Conservation (phyloP, 2,113 vertebrate genomes). For the Callorhinus ursinus region DNA sequence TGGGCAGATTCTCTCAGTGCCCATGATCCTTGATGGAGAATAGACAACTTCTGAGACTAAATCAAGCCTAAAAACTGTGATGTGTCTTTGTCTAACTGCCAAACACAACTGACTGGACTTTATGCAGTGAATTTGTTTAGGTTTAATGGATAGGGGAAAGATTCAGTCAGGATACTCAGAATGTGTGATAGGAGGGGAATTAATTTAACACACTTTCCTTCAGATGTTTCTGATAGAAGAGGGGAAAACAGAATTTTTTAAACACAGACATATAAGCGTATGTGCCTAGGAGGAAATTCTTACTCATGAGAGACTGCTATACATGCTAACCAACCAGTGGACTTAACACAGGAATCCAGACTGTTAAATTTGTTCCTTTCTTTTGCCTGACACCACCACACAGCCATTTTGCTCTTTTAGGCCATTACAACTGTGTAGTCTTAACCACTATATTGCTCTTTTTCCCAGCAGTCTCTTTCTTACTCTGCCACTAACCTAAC, state of each 20-base stretch:
- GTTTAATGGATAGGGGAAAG: background rate
- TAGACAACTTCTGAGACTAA: conserved; percentile 9
- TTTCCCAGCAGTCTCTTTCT: background rate
- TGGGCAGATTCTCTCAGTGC: background rate
- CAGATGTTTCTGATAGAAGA: conserved; percentile 8
- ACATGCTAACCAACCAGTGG: background rate
- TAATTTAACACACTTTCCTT: background rate
- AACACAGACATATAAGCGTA: background rate
- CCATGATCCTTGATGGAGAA: background rate
- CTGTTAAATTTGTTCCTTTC: background rate
- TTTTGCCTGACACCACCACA: background rate
- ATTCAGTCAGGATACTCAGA: background rate
- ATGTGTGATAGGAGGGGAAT: background rate
- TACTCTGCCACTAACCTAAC: conserved; percentile 10
- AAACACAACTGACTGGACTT: background rate
- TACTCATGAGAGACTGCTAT: background rate
- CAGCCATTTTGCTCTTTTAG: background rate
- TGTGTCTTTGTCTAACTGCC: background rate
- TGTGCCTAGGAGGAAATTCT: background rate
- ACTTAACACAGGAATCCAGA: background rate
- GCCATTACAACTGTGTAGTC: background rate
- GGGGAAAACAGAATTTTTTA: background rate
- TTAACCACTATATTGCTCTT: background rate
- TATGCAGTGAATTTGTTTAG: background rate
- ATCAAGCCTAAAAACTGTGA: background rate